phyloP scores from a whole-genome alignment of 2,797 vertebrate species.

The Melanitta fusca region DNA sequence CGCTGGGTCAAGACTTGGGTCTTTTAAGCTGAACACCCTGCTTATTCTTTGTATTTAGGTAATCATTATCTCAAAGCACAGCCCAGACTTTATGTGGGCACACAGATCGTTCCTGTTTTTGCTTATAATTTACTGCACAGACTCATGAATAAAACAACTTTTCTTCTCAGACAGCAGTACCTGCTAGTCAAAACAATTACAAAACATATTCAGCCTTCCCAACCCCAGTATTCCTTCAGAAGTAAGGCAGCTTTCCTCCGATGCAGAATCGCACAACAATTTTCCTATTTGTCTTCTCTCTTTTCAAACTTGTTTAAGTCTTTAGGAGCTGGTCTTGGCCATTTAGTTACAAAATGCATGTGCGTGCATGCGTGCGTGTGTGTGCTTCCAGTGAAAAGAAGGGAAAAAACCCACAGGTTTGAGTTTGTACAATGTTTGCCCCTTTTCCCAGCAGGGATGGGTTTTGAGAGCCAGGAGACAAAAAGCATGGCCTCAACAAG shows the following conservation, averaged over 20 bases:
- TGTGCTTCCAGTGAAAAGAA: slow-evolving; percentile 81
- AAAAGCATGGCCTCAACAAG: slow-evolving; percentile 97
- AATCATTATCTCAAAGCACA: accelerated
- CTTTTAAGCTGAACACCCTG: background rate
- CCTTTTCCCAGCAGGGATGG: slow-evolving; percentile 87
- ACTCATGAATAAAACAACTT: slow-evolving; percentile 28
- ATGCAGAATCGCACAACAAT: slow-evolving; percentile 43
- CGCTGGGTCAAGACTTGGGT: background rate
- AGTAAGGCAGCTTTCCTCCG: slow-evolving; percentile 17
- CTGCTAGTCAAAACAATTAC: slow-evolving; percentile 2
- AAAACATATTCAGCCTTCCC: background rate
- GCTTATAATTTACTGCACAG: background rate
- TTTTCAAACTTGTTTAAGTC: slow-evolving; percentile 77
- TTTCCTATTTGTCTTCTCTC: slow-evolving; percentile 49
- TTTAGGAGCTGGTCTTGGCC: slow-evolving; percentile 67
- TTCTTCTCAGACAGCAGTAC: background rate
- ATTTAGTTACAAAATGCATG: slow-evolving; percentile 75
- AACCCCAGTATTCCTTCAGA: background rate
- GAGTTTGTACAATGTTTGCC: slow-evolving; percentile 93
- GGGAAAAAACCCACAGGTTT: slow-evolving; percentile 84
- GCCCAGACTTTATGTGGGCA: background rate
- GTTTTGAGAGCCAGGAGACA: slow-evolving; percentile 94
- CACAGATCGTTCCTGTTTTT: background rate
- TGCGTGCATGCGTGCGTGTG: slow-evolving; percentile 54
- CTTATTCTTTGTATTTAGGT: background rate